phyloP scores from a whole-genome alignment of 2,888 invertebrate genomes.

The Drepanosiphum platanoidis region DNA sequence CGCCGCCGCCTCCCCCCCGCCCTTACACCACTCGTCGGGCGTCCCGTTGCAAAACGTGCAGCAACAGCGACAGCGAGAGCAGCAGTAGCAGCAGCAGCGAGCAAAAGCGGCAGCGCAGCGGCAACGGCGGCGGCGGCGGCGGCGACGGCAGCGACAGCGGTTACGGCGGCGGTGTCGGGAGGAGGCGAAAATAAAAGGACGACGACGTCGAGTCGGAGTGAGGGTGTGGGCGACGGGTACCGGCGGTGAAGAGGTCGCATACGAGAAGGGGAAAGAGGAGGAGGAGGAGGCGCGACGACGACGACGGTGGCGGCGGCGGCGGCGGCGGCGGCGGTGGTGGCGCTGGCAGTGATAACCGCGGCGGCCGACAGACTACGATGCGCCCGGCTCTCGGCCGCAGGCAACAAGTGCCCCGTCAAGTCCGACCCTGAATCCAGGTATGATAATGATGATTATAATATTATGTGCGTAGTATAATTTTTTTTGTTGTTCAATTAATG shows the following conservation, averaged over 20 bases:
- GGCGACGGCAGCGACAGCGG: background rate
- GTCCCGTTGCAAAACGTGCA: background rate
- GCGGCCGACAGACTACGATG: slow-evolving; percentile 62
- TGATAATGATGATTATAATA: background rate
- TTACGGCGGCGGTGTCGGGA: background rate
- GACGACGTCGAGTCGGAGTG: background rate
- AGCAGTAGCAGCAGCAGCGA: background rate
- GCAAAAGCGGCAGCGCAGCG: background rate
- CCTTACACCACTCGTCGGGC: background rate
- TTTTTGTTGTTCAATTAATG: background rate
- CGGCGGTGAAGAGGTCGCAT: background rate
- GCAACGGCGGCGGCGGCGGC: background rate
- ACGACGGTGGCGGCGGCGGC: background rate
- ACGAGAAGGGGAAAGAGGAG: background rate
- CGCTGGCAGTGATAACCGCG: slow-evolving; percentile 60
- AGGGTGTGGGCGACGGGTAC: background rate
- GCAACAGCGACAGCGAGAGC: background rate
- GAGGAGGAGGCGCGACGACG: slow-evolving; percentile 10
- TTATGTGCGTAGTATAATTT: background rate
- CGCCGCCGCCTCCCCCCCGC: background rate
- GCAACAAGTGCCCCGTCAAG: slow-evolving; percentile 62
- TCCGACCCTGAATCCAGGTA: slow-evolving; percentile 60
- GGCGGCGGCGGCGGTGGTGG: slow-evolving; percentile 15
- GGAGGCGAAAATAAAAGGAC: background rate
- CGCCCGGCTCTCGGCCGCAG: slow-evolving; percentile 61